phyloP scores from a whole-genome alignment of 2,113 vertebrate genomes.

The Apaloderma vittatum region DNA sequence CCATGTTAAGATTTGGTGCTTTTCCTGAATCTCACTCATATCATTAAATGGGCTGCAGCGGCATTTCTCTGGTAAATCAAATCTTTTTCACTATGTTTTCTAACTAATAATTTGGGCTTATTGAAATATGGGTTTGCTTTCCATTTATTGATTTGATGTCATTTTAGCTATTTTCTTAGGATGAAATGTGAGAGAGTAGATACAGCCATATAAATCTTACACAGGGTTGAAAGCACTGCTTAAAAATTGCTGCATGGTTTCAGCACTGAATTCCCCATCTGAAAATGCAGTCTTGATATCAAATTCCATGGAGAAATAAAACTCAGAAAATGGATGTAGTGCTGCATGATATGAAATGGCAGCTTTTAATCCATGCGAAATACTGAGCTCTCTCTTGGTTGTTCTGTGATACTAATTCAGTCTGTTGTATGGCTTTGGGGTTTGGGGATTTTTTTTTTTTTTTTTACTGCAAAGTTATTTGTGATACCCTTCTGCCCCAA shows the following conservation, averaged over 20 bases:
- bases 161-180: not conserved
- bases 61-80: not conserved
- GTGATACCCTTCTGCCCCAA: not conserved
- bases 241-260: not conserved
- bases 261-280: not conserved
- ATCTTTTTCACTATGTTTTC: not conserved
- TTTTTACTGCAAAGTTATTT: no score
- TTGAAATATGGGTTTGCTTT: not conserved
- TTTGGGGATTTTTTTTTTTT: not conserved
- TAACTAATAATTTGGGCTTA: not conserved
- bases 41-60: not conserved
- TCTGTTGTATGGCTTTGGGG: not conserved
- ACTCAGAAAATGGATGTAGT: not conserved
- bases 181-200: not conserved
- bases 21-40: not conserved
- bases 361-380: not conserved
- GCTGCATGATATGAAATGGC: not conserved
- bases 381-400: not conserved
- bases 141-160: not conserved
- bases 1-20: not conserved
- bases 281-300: not conserved
- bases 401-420: not conserved
- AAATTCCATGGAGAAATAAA: not conserved
- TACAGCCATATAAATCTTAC: not conserved
- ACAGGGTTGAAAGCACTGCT: not conserved